phyloP scores from a whole-genome alignment of 2,113 vertebrate genomes.

The Beaufortia kweichowensis region DNA sequence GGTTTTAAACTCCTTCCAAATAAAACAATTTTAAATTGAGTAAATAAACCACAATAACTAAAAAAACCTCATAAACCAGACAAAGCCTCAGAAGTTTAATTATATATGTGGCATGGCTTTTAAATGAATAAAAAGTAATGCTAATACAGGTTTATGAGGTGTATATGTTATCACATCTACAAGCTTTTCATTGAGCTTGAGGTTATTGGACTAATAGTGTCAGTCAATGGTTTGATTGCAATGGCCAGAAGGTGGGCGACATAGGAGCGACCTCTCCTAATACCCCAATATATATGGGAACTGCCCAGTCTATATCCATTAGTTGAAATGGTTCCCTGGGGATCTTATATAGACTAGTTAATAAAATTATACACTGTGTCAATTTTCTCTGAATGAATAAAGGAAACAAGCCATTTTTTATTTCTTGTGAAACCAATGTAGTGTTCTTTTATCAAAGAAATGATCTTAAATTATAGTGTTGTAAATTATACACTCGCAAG shows the following conservation, averaged over 20 bases:
- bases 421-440: no score
- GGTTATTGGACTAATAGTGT: neutral
- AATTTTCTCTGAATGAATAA: slow-evolving; percentile 6
- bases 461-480: no score
- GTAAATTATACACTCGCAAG: no score
- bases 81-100: neutral
- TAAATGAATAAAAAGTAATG: slow-evolving; percentile 19
- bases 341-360: neutral
- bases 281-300: neutral
- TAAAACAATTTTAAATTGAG: no score
- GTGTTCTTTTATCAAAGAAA: no score
- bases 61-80: neutral
- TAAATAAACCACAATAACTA: slow-evolving; percentile 2
- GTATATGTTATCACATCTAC: neutral
- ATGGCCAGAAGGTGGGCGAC: neutral
- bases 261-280: neutral
- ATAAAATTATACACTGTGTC: slow-evolving; percentile 4
- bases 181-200: neutral
- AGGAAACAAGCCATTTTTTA: neutral
- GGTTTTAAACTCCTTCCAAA: no score
- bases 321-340: neutral
- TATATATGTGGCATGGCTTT: neutral
- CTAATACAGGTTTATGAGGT: slow-evolving; percentile 7
- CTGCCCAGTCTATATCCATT: neutral
- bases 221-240: neutral